phyloP scores from a whole-genome alignment of 2,113 vertebrate genomes.

The Hypanus sabinus region DNA sequence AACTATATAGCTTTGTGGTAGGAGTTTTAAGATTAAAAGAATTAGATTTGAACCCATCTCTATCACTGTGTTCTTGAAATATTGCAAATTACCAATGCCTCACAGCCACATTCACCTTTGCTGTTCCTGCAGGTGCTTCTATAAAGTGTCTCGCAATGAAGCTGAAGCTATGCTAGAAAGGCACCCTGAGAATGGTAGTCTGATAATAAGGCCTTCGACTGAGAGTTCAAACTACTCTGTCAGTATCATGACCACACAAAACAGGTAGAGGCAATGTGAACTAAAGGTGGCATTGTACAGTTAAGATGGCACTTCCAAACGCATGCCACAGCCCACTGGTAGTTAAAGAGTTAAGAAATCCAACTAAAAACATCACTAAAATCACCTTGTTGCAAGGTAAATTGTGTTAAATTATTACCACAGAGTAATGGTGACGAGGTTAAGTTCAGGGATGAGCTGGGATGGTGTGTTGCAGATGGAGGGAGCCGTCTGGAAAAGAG shows the following conservation, averaged over 20 bases:
- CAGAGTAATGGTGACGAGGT: too few relatives aligned
- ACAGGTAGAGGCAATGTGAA: conserved; percentile 42
- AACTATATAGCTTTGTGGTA: neutral
- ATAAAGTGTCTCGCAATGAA: conserved; percentile 51
- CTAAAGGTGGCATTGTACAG: too few relatives aligned
- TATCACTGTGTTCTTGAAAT: neutral
- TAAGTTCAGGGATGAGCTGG: too few relatives aligned
- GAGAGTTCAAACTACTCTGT: conserved; percentile 52
- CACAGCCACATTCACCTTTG: neutral
- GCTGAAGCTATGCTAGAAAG: conserved; percentile 52
- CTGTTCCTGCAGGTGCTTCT: conserved; percentile 51
- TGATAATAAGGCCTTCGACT: conserved; percentile 55
- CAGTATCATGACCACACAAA: conserved; percentile 44
- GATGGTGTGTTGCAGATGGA: too few relatives aligned
- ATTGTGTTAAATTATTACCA: too few relatives aligned
- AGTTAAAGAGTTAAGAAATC: too few relatives aligned
- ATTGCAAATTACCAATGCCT: neutral
- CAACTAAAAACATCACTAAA: too few relatives aligned
- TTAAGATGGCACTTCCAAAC: too few relatives aligned
- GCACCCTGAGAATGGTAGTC: conserved; percentile 50
- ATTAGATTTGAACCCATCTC: neutral
- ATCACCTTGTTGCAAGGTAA: too few relatives aligned
- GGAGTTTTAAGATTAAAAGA: neutral
- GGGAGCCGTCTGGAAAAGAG: too few relatives aligned
- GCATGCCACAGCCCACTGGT: too few relatives aligned